These are phyloP conservation scores for Pycnomerus fuliginosus DNA, from an alignment of 2,888 invertebrate species.

Conservation along the genomic window DNA sequence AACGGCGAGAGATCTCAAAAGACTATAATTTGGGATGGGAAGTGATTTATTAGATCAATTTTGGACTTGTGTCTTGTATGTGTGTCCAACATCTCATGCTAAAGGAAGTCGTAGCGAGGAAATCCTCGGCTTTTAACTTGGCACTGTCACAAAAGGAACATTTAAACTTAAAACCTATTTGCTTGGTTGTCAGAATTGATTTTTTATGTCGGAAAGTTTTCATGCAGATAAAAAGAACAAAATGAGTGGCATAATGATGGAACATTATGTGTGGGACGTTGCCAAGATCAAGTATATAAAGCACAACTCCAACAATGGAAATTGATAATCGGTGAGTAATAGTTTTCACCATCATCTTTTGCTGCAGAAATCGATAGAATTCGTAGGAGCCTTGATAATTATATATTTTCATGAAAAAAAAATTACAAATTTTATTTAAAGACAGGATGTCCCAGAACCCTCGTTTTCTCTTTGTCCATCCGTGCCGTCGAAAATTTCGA, in stretches of 20 bases:
- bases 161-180: conserved; percentile 46
- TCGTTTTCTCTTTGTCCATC: no score
- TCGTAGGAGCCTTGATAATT: no score
- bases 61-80: conserved; percentile 4
- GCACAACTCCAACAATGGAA: conserved; percentile 33
- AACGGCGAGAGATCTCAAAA: no score
- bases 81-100: no score
- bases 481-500: no score
- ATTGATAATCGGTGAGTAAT: conserved; percentile 38
- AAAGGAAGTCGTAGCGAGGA: no score
- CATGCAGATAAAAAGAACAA: conserved; percentile 39
- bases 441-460: no score
- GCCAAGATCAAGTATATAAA: conserved; percentile 42
- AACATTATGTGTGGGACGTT: conserved; percentile 39
- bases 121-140: conserved; percentile 34
- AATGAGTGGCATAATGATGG: conserved; percentile 38
- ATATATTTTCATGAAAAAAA: no score
- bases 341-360: conserved; percentile 35
- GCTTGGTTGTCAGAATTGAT: conserved; percentile 43
- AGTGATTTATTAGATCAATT: conserved; percentile 1
- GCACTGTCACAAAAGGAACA: conserved; percentile 41
- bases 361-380: conserved; percentile 34
- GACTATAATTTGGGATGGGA: conserved; percentile 1
- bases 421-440: no score
- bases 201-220: conserved; percentile 44